Evolutionary conservation across 2,888 invertebrate genomes (phyloP), one percentile per base, ranked within the genome.

Genomic region (Gasteruption jaculator): DNA sequence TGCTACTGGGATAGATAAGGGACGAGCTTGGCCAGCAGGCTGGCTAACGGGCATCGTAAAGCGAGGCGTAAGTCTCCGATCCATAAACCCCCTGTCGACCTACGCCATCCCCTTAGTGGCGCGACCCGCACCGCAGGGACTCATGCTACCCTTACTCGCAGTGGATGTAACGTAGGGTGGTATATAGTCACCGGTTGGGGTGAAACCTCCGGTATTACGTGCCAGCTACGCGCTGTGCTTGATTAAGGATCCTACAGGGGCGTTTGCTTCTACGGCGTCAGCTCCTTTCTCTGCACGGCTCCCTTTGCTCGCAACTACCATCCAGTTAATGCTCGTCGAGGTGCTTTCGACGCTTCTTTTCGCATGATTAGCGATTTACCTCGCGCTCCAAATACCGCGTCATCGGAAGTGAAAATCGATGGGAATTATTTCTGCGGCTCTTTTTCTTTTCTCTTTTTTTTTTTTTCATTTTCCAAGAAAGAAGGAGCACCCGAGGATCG

Each of bases 51-150:
- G 29, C 42, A 46, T 47, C 54, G 48, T 49, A 54, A 54, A 50
- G 46, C 46, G 43, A 26, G 40, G 47, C 47, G 43, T 45, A 53
- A 57, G 52, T 50, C 50, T 48, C 46, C 49, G 52, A 57, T 56
- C 54, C 50, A 53, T 55, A 52, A 50, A 48, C 48, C 45, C 27
- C 33, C 47, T 30, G 37, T n/a, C 41, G 30, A 7, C 19, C 21
- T 33, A 21, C 33, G 33, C 37, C 41, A 40, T 36, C 45, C 36
- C 30, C 25, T 24, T 33, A 26, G 36, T 40, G 22, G 34, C n/a
- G 19, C 40, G 34, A 41, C 29, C 37, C 41, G 34, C 29, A 35
- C 38, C 41, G 37, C 38, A 37, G 34, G 34, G 37, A 46, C 45
- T 46, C 45, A n/a, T 46, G 41, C 41, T 32, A 29, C 45, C 22